Conservation (phyloP, 2,888 invertebrate genomes). For the Parnassius apollo region DNA sequence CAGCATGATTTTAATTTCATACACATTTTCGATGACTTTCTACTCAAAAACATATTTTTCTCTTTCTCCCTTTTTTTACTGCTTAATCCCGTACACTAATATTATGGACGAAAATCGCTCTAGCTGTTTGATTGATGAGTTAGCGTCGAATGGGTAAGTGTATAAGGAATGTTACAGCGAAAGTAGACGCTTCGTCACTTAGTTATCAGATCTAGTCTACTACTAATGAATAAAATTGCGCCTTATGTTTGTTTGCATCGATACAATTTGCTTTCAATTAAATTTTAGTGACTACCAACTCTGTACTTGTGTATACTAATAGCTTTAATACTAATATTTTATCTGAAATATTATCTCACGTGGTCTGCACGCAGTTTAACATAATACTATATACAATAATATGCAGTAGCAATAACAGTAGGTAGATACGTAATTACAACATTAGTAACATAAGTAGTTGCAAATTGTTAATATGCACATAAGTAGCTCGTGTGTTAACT, state of each 20-base stretch:
- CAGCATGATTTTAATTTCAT: constrained; percentile 65
- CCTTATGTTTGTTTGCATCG: constrained; percentile 34
- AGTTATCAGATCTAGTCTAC: constrained; percentile 44
- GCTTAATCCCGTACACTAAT: constrained; percentile 71
- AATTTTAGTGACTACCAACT: not conserved
- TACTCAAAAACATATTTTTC: constrained; percentile 66
- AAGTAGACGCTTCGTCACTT: constrained; percentile 64
- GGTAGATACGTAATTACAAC: constrained; percentile 12
- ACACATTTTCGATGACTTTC: constrained; percentile 59
- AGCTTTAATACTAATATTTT: constrained; percentile 7
- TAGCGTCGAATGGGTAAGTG: constrained; percentile 90
- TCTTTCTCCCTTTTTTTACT: constrained; percentile 74
- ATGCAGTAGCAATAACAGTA: constrained; percentile 6
- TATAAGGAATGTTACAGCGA: constrained; percentile 45
- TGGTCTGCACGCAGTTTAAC: constrained; percentile 6
- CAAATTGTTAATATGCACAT: constrained; percentile 5
- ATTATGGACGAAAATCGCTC: constrained; percentile 60
- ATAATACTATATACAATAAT: not conserved
- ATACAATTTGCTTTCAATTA: constrained; percentile 23
- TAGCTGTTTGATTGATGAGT: constrained; percentile 94
- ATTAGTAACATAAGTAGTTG: constrained; percentile 6
- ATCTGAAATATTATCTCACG: not conserved
- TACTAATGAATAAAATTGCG: constrained; percentile 24
- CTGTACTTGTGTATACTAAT: not conserved
- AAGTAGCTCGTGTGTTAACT: not conserved